Conservation (phyloP, 2,113 vertebrate genomes). For the Carassius carassius region DNA sequence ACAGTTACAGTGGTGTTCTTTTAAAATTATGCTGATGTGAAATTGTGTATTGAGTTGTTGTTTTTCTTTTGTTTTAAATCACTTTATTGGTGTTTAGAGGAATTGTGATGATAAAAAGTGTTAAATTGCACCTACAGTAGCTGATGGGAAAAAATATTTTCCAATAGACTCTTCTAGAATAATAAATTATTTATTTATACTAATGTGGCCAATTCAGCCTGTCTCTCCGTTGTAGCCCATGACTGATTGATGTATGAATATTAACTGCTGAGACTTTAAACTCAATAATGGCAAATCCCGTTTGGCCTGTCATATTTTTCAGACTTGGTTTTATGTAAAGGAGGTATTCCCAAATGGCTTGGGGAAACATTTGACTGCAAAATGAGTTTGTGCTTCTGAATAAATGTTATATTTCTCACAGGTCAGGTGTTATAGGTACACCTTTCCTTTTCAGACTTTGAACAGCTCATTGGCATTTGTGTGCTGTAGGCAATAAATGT, state of each 20-base stretch:
- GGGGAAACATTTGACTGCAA: conserved; percentile 1
- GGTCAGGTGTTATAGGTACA: not conserved
- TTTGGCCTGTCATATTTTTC: conserved; percentile 8
- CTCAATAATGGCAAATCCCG: conserved; percentile 13
- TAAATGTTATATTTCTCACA: conserved; percentile 3
- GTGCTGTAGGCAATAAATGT: conserved; percentile 12
- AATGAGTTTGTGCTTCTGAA: conserved; percentile 18
- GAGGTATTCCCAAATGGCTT: not conserved
- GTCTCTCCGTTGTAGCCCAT: not conserved
- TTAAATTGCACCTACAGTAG: not conserved
- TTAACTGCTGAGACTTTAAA: not conserved
- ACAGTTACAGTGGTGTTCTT: not conserved
- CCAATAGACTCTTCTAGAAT: conserved; percentile 7
- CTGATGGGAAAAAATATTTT: not conserved
- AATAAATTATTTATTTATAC: not conserved
- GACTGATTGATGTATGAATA: not conserved
- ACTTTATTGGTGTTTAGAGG: not conserved
- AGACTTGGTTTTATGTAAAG: not conserved
- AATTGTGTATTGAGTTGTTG: too few species aligned
- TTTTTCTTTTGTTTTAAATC: too few species aligned
- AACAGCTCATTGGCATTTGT: not conserved
- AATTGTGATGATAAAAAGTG: not conserved
- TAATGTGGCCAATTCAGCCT: not conserved
- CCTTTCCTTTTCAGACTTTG: not conserved
- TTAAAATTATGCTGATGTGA: not conserved